Percentiles rank a stretch among this genome's conserved stretches.
Evolutionary conservation across 2,113 vertebrate species (phyloP).

Genomic region (Arvicanthis niloticus): DNA sequence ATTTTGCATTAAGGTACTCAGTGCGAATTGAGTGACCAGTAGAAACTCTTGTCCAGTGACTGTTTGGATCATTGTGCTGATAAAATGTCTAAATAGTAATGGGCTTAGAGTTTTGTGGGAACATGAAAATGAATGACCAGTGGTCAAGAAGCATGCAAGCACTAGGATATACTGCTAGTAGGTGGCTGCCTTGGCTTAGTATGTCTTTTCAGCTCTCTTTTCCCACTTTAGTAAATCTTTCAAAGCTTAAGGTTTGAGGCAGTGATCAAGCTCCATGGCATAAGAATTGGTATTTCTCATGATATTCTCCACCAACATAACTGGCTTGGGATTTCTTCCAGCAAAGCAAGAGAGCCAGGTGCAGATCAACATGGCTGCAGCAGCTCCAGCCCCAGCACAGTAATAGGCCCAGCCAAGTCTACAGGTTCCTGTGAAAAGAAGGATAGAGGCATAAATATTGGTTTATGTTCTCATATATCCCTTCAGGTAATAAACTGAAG

Average conservation of each 20-base stretch:
- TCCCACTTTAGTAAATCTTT: slow-evolving; percentile 26
- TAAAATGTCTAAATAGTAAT: slow-evolving; percentile 2
- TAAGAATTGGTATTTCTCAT: slow-evolving; percentile 78
- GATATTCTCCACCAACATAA: slow-evolving; percentile 71
- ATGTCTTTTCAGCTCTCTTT: not conserved
- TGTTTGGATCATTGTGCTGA: not conserved
- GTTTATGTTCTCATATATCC: not conserved
- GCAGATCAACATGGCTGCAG: slow-evolving; percentile 82
- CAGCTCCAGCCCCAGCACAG: slow-evolving; percentile 83
- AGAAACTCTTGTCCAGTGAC: not conserved
- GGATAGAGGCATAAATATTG: not conserved
- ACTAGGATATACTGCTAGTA: not conserved
- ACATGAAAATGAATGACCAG: slow-evolving; percentile 4
- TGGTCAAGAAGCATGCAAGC: slow-evolving; percentile 40
- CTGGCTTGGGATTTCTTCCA: slow-evolving; percentile 80
- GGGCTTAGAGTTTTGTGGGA: not conserved
- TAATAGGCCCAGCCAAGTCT: slow-evolving; percentile 84
- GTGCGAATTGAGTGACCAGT: not conserved
- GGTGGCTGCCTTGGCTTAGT: not conserved
- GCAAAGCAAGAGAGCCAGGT: slow-evolving; percentile 84
- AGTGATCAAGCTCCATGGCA: slow-evolving; percentile 73
- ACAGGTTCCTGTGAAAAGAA: slow-evolving; percentile 80
- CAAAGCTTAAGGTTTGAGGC: slow-evolving; percentile 73
- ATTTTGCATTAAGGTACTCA: not conserved
- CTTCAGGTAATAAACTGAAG: not conserved